Percentiles rank a stretch among this genome's conserved stretches.
These are phyloP conservation scores for Drosophila peninsularis DNA, from an alignment of 2,888 invertebrate genomes.

Conservation along the genomic window DNA sequence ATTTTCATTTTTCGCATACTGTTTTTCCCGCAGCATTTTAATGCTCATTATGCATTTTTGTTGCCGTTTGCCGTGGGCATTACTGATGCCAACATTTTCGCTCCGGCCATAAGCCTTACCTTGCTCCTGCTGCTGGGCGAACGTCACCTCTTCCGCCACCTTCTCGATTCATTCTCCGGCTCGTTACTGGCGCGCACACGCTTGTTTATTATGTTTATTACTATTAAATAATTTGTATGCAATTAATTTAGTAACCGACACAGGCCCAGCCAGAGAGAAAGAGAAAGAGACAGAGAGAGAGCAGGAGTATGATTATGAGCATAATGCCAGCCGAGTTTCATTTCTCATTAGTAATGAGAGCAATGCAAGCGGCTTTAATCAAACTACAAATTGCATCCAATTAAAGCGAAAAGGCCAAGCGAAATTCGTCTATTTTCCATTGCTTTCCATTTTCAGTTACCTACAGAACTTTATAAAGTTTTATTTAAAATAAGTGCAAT, in stretches of 20 bases:
- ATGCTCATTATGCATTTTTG: conserved; percentile 80
- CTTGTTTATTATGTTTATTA: conserved; percentile 78
- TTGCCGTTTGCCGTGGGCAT: conserved; percentile 63
- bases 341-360: conserved; percentile 46
- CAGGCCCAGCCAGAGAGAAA: conserved; percentile 11
- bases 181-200: conserved; percentile 35
- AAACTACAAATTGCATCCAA: conserved; percentile 32
- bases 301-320: conserved; percentile 29
- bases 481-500: no score
- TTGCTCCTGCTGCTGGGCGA: neutral
- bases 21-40: conserved; percentile 65
- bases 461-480: no score
- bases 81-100: conserved; percentile 39
- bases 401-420: conserved; percentile 12
- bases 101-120: conserved; percentile 8
- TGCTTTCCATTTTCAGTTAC: neutral
- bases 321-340: conserved; percentile 46
- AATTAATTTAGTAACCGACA: conserved; percentile 74
- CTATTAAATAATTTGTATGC: conserved; percentile 81
- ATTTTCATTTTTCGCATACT: conserved; percentile 59
- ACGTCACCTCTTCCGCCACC: conserved; percentile 4
- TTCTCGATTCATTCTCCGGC: conserved; percentile 7
- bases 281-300: conserved; percentile 2
- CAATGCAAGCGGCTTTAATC: conserved; percentile 24
- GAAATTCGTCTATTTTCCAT: neutral